Evolutionary conservation across 2,113 vertebrate species (phyloP).

Genomic region (Chaetodon trifascialis): DNA sequence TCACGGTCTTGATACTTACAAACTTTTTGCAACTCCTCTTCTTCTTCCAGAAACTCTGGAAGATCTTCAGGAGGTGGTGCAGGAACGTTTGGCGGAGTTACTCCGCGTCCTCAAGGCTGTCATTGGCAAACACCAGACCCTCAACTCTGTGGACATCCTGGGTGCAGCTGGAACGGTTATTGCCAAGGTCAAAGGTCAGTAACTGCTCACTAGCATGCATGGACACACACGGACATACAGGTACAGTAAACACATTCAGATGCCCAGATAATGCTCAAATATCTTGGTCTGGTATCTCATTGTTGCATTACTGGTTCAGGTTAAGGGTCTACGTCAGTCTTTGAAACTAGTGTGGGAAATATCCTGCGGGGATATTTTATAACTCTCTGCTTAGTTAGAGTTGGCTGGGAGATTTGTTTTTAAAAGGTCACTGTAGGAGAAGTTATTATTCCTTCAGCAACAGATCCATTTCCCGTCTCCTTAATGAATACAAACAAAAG

Average conservation of each 20-base stretch:
- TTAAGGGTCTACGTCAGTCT: background rate
- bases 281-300: slow-evolving; percentile 11
- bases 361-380: slow-evolving; percentile 20
- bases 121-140: slow-evolving; percentile 93
- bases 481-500: slow-evolving; percentile 44
- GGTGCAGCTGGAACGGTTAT: slow-evolving; percentile 94
- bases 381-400: slow-evolving; percentile 15
- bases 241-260: background rate
- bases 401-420: slow-evolving; percentile 35
- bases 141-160: slow-evolving; percentile 94
- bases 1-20: background rate
- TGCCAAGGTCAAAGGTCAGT: slow-evolving; percentile 97
- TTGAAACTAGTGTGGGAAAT: slow-evolving; percentile 20
- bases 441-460: slow-evolving; percentile 46
- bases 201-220: background rate
- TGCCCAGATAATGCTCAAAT: slow-evolving; percentile 12
- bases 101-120: slow-evolving; percentile 91
- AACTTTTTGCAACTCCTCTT: background rate
- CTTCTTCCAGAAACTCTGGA: slow-evolving; percentile 83
- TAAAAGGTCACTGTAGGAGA: slow-evolving; percentile 24
- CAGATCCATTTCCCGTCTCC: slow-evolving; percentile 12
- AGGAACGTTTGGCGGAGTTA: slow-evolving; percentile 91
- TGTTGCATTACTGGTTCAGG: slow-evolving; percentile 9
- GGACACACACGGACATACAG: background rate
- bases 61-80: slow-evolving; percentile 87